phyloP scores from a whole-genome alignment of 2,888 invertebrate genomes.

The Pristionchus mayeri region DNA sequence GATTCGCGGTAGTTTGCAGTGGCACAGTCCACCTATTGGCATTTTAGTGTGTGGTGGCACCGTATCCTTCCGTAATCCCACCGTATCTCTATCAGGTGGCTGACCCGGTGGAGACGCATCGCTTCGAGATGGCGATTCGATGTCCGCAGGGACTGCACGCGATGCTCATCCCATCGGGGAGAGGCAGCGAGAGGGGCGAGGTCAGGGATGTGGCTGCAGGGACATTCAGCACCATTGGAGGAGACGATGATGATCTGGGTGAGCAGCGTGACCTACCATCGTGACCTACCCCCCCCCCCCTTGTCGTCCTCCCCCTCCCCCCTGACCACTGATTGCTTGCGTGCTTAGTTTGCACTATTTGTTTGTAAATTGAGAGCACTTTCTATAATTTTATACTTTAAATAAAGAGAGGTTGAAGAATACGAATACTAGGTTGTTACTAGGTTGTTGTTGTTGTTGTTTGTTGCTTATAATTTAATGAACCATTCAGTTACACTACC shows the following conservation, averaged over 20 bases:
- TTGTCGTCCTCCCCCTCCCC: too few relatives aligned
- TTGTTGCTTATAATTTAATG: too few relatives aligned
- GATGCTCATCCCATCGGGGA: constrained; percentile 7
- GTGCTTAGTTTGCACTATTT: neutral
- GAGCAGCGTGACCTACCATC: neutral
- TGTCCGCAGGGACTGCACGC: constrained; percentile 38
- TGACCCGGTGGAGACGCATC: constrained; percentile 51
- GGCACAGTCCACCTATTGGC: too few relatives aligned
- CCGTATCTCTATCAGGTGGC: constrained; percentile 55
- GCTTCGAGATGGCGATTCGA: constrained; percentile 52
- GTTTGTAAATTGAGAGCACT: neutral
- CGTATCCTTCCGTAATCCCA: too few relatives aligned
- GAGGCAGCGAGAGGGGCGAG: neutral
- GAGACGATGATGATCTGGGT: neutral
- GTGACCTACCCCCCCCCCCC: neutral
- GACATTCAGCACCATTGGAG: neutral
- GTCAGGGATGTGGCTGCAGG: neutral
- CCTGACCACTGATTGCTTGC: neutral
- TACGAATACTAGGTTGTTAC: neutral
- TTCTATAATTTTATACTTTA: neutral
- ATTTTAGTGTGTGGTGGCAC: too few relatives aligned
- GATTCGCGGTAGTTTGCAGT: constrained; percentile 47
- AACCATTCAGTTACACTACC: neutral
- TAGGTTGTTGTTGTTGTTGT: neutral
- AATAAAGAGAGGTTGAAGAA: neutral